A percentile compares a stretch with the other conserved stretches of the same genome.
These are phyloP conservation scores for Indicator maculatus DNA, from an alignment of 2,113 vertebrate species.

Conservation along the genomic window DNA sequence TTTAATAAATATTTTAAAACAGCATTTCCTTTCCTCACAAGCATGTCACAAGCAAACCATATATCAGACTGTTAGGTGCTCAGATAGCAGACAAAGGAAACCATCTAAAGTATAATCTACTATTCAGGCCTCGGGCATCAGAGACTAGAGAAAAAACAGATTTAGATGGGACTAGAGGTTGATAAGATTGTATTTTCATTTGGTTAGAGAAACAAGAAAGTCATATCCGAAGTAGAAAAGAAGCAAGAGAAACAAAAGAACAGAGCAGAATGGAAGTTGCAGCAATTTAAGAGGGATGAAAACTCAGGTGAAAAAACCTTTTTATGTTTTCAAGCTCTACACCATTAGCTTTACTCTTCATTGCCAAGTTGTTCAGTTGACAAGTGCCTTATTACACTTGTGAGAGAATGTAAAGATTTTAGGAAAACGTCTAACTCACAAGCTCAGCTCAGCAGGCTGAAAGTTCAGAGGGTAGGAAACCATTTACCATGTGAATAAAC, in stretches of 20 bases:
- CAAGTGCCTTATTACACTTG: slow-evolving; percentile 15
- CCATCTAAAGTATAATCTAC: background rate
- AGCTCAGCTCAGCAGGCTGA: slow-evolving; percentile 58
- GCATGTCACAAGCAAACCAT: background rate
- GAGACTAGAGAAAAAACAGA: background rate
- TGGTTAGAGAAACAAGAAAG: background rate
- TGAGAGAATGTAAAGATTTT: slow-evolving; percentile 40
- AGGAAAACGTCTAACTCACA: slow-evolving; percentile 58
- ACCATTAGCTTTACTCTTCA: slow-evolving; percentile 23
- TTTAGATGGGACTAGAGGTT: background rate
- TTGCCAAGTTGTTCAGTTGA: slow-evolving; percentile 27
- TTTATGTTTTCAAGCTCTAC: slow-evolving; percentile 12
- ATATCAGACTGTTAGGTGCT: background rate
- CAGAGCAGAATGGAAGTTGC: background rate
- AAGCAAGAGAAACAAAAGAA: background rate
- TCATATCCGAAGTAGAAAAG: background rate
- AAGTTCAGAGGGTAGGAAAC: slow-evolving; percentile 69
- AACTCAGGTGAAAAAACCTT: slow-evolving; percentile 16
- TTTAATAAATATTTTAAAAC: slow-evolving; percentile 28
- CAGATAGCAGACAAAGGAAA: background rate
- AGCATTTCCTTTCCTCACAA: background rate
- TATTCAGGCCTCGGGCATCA: background rate
- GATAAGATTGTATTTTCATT: slow-evolving; percentile 1
- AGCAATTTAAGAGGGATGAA: background rate
- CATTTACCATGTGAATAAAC: slow-evolving; percentile 68